Conservation (phyloP, 2,113 vertebrate genomes). For the Nycticebus coucang region DNA sequence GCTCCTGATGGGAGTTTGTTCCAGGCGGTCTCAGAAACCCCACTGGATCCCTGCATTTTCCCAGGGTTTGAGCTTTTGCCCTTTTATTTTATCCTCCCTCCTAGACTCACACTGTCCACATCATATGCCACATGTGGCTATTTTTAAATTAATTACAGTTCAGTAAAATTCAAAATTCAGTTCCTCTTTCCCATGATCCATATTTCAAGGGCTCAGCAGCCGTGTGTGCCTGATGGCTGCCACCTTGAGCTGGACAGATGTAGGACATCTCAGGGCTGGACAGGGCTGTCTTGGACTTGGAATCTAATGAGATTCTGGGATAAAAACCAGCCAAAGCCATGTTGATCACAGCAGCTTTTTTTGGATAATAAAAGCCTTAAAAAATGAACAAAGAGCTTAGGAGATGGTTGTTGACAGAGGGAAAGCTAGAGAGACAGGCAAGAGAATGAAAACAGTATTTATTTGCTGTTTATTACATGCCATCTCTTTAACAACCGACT, state of each 20-base stretch:
- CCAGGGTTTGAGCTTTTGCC: background rate
- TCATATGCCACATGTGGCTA: background rate
- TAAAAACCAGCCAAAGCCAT: background rate
- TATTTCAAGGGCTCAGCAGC: background rate
- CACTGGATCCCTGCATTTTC: background rate
- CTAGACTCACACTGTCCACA: background rate
- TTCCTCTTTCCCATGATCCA: background rate
- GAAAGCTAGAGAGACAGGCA: background rate
- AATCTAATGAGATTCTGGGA: background rate
- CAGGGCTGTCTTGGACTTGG: background rate
- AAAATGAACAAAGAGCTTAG: background rate
- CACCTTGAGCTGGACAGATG: fast-evolving
- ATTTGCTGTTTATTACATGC: background rate
- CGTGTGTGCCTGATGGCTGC: background rate
- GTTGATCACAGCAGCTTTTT: background rate
- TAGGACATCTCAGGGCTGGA: background rate
- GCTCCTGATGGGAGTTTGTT: background rate
- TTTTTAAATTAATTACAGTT: background rate
- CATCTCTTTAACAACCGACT: background rate
- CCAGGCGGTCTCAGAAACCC: background rate
- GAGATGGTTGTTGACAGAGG: background rate
- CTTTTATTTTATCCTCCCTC: background rate
- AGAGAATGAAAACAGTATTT: background rate
- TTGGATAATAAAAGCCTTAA: background rate
- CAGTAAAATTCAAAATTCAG: background rate